These are phyloP conservation scores for Temnopleurus reevesii DNA, from an alignment of 53 echinoderm and acorn worm species.

Conservation along the genomic window DNA sequence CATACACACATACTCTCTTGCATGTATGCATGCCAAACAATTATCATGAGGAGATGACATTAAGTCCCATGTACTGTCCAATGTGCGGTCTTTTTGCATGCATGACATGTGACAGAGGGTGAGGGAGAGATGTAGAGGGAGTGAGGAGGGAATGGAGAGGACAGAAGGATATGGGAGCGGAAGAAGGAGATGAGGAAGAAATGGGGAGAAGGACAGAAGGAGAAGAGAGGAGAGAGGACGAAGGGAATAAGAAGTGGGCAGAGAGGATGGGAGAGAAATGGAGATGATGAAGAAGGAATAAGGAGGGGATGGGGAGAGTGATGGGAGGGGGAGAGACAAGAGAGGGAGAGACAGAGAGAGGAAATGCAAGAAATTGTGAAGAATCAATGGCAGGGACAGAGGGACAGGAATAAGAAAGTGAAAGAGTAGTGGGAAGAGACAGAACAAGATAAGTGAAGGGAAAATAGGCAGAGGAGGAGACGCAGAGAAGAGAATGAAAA, in stretches of 20 bases:
- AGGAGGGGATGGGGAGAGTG: background rate
- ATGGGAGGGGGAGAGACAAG: background rate
- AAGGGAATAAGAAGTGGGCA: no score
- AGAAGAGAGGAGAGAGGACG: background rate
- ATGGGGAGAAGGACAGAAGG: background rate
- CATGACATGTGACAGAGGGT: no score
- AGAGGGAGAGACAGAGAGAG: background rate
- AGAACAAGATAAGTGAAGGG: no score
- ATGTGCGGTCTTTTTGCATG: background rate
- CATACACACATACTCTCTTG: no score
- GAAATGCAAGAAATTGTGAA: background rate
- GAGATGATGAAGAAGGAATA: background rate
- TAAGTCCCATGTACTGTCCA: background rate
- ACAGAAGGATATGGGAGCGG: background rate
- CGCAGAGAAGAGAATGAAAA: background rate
- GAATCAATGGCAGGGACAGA: background rate
- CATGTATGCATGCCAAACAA: background rate
- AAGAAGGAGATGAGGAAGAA: no score
- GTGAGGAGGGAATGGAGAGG: background rate
- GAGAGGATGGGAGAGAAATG: no score
- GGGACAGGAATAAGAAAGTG: background rate
- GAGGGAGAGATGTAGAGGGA: no score
- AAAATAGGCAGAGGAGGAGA: no score
- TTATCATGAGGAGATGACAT: background rate
- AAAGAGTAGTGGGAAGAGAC: background rate